phyloP scores from a whole-genome alignment of 2,113 vertebrate genomes.

The Urocitellus parryii region DNA sequence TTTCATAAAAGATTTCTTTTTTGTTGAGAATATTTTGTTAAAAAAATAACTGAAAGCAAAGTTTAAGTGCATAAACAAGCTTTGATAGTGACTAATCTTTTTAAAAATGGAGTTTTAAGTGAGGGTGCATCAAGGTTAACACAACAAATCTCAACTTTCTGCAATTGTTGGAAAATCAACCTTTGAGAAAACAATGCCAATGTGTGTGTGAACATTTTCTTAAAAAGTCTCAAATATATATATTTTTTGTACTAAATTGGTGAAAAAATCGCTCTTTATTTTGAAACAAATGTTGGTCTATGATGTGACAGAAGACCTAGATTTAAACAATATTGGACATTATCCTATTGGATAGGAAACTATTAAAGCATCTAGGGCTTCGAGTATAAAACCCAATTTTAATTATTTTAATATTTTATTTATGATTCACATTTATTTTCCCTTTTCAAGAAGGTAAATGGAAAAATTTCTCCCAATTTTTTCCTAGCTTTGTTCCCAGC shows the following conservation, averaged over 20 bases:
- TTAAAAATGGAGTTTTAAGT: slow-evolving; percentile 47
- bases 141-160: slow-evolving; percentile 11
- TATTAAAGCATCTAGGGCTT: background rate
- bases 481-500: background rate
- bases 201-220: slow-evolving; percentile 41
- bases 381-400: background rate
- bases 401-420: background rate
- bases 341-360: background rate
- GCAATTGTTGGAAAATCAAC: background rate
- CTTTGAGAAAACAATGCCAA: slow-evolving; percentile 46
- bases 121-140: slow-evolving; percentile 4
- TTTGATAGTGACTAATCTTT: slow-evolving; percentile 55
- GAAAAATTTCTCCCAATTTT: background rate
- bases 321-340: background rate
- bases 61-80: slow-evolving; percentile 33
- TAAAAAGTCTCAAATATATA: background rate
- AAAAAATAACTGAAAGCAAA: slow-evolving; percentile 34
- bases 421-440: slow-evolving; percentile 11
- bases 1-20: slow-evolving; percentile 33
- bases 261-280: slow-evolving; percentile 44
- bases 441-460: background rate
- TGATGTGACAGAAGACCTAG: background rate
- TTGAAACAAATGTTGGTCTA: slow-evolving; percentile 19
- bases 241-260: slow-evolving; percentile 23
- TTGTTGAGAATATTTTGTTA: slow-evolving; percentile 13